Evolutionary conservation across 2,888 invertebrate species (phyloP).

Genomic region (Pristionchus entomophagus): DNA sequence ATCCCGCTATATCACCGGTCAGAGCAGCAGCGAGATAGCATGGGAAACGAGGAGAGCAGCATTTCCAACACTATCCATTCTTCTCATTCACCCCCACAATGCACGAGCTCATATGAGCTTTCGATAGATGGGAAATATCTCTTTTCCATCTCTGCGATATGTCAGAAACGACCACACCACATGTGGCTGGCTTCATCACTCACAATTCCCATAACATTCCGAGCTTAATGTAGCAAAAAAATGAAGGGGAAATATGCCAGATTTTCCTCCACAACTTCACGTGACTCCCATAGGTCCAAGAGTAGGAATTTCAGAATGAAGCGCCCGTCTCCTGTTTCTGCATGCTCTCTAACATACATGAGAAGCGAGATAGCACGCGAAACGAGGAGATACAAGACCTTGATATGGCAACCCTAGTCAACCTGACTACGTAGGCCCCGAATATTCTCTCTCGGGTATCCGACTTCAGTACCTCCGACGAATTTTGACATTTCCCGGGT

Average conservation of each 20-base stretch:
- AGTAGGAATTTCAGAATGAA: no score
- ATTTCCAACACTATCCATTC: no score
- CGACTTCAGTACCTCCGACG: not conserved
- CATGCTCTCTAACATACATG: no score
- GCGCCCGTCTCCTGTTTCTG: no score
- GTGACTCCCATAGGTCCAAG: conserved; percentile 1
- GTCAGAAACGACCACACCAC: not conserved
- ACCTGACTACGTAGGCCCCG: not conserved
- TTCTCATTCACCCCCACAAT: not conserved
- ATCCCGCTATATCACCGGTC: no score
- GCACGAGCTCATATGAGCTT: conserved; percentile 11
- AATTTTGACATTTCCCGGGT: not conserved
- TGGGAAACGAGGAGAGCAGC: no score
- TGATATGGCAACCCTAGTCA: no score
- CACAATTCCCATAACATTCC: conserved; percentile 10
- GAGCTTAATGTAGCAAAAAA: not conserved
- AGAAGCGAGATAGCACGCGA: no score
- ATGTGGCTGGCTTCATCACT: not conserved
- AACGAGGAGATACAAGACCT: no score
- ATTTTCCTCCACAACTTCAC: not conserved
- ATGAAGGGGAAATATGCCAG: not conserved
- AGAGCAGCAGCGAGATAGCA: no score
- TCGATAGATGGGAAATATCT: no score
- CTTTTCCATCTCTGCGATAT: not conserved
- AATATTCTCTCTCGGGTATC: conserved; percentile 11